These are phyloP conservation scores for Deroptyus accipitrinus DNA, from an alignment of 2,113 vertebrate species.

Conservation along the genomic window DNA sequence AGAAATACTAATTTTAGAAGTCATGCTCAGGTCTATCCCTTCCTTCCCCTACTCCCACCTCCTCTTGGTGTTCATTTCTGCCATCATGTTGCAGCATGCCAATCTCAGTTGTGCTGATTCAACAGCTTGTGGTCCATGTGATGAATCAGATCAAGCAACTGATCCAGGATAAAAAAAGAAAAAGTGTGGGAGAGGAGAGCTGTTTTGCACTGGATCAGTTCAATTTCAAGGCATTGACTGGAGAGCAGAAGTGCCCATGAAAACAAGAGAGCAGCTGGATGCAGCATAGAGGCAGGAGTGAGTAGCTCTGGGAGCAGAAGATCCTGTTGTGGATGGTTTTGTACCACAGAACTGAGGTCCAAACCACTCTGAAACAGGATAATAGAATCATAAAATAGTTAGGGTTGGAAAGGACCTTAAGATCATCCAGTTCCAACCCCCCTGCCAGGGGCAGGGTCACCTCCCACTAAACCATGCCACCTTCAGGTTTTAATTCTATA, in stretches of 20 bases:
- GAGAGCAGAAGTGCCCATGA: not conserved
- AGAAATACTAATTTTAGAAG: constrained; percentile 48
- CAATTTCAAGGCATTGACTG: not conserved
- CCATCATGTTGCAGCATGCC: not conserved
- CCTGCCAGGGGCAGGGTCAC: no score
- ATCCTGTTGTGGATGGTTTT: not conserved
- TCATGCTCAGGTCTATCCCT: not conserved
- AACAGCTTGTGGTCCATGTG: not conserved
- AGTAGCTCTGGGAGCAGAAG: not conserved
- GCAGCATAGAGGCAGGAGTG: not conserved
- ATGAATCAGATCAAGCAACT: constrained; percentile 29
- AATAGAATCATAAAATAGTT: no score
- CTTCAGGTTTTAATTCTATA: not conserved
- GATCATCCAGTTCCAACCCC: no score
- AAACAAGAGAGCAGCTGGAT: not conserved
- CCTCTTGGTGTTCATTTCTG: constrained; percentile 9
- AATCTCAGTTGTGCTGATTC: constrained; percentile 41
- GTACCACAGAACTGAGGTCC: not conserved
- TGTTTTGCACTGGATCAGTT: not conserved
- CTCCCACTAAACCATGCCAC: not conserved
- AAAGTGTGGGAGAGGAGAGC: not conserved
- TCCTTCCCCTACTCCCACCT: not conserved
- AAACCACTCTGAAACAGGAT: not conserved
- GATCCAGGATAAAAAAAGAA: constrained; percentile 28
- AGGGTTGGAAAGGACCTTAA: no score